These are phyloP conservation scores for Sparus aurata DNA, from an alignment of 2,797 vertebrate species.

Conservation along the genomic window DNA sequence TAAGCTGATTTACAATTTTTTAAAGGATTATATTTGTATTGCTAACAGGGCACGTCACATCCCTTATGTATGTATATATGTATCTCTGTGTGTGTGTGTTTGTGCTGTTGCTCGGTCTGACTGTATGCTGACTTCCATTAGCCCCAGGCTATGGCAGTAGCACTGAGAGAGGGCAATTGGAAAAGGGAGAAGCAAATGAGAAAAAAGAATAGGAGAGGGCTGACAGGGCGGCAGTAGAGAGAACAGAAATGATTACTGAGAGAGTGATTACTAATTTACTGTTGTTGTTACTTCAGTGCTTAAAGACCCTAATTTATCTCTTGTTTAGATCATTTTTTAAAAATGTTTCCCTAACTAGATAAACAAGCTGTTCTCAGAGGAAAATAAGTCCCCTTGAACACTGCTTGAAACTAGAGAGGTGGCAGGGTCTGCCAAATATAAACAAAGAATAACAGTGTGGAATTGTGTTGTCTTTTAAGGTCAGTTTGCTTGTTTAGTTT, in stretches of 20 bases:
- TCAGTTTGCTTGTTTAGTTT: no score
- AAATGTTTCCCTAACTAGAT: no score
- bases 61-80: constrained; percentile 1
- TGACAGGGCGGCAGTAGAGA: neutral
- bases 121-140: constrained; percentile 54
- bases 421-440: no score
- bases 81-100: neutral
- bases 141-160: constrained; percentile 28
- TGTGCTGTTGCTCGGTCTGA: neutral
- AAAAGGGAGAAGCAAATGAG: constrained; percentile 9
- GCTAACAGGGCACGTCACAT: constrained; percentile 14
- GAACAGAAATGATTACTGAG: neutral
- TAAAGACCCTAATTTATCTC: neutral
- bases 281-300: neutral
- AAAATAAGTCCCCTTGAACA: no score
- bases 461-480: no score
- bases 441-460: no score
- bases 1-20: constrained; percentile 24
- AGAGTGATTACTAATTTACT: neutral
- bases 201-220: constrained; percentile 21
- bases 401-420: no score
- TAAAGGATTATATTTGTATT: constrained; percentile 23
- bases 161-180: constrained; percentile 34
- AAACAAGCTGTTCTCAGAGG: no score
- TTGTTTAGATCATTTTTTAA: neutral